phyloP scores from a whole-genome alignment of 2,797 vertebrate species.

The Acipenser ruthenus region DNA sequence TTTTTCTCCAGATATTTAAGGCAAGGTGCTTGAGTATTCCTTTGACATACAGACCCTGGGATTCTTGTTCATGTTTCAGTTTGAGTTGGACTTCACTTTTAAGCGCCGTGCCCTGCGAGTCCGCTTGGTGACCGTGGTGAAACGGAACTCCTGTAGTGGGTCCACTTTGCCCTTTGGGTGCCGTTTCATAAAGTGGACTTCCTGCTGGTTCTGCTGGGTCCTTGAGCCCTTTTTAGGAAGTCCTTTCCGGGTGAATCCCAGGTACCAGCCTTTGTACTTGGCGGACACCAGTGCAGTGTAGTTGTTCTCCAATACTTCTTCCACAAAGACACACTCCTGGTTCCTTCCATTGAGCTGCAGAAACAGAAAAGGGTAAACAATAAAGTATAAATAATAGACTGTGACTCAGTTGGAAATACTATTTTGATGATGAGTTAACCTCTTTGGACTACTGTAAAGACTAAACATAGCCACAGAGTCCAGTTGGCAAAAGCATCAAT shows the following conservation, averaged over 20 bases:
- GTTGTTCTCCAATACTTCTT: constrained; percentile 78
- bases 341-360: constrained; percentile 60
- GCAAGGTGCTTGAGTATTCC: constrained; percentile 42
- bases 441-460: no score
- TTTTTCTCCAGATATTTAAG: constrained; percentile 28
- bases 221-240: constrained; percentile 66
- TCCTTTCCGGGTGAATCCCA: constrained; percentile 72
- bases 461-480: no score
- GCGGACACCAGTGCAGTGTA: constrained; percentile 72
- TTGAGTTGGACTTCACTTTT: constrained; percentile 56
- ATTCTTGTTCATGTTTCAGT: constrained; percentile 35
- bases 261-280: constrained; percentile 74
- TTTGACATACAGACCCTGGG: constrained; percentile 5
- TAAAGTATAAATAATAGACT: constrained; percentile 22
- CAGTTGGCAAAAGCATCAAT: background rate
- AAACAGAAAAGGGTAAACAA: constrained; percentile 10
- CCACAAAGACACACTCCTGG: constrained; percentile 70
- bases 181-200: constrained; percentile 78
- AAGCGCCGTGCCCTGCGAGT: constrained; percentile 68
- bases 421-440: no score
- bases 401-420: no score
- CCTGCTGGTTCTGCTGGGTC: constrained; percentile 68
- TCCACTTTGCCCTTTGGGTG: constrained; percentile 56
- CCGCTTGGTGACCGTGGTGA: constrained; percentile 69
- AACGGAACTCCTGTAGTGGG: constrained; percentile 63